Conservation (phyloP, 2,888 invertebrate species). For the Drosophila putrida region DNA sequence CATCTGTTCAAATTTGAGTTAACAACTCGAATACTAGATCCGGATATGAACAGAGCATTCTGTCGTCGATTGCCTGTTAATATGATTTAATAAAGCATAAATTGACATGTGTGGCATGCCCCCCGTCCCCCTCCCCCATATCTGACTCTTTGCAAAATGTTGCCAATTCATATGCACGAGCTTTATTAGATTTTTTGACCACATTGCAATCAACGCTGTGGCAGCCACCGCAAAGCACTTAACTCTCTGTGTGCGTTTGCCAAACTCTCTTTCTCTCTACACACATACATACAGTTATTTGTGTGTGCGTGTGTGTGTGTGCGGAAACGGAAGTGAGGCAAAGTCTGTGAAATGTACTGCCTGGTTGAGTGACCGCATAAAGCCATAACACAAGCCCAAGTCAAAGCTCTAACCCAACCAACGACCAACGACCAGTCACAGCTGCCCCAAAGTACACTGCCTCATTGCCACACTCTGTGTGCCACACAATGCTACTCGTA, state of each 20-base stretch:
- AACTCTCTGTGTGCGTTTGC: conserved; percentile 54
- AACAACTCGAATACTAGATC: conserved; percentile 20
- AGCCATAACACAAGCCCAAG: conserved; percentile 54
- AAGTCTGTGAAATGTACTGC: conserved; percentile 58
- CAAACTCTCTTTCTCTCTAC: conserved; percentile 4
- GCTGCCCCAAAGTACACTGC: conserved; percentile 50
- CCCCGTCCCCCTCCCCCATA: background rate
- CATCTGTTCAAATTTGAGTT: conserved; percentile 2
- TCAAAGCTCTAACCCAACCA: conserved; percentile 27
- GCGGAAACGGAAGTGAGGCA: conserved; percentile 50
- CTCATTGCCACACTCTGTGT: conserved; percentile 25
- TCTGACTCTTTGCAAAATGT: conserved; percentile 20
- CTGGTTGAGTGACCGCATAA: conserved; percentile 65
- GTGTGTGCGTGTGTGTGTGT: conserved; percentile 12
- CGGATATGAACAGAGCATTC: conserved; percentile 38
- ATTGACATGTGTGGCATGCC: conserved; percentile 24
- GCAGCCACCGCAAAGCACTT: conserved; percentile 74
- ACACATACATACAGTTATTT: conserved; percentile 2
- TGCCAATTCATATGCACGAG: conserved; percentile 38
- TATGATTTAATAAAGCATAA: conserved; percentile 53
- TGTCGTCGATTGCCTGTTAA: conserved; percentile 53
- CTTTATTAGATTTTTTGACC: conserved; percentile 73
- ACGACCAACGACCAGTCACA: conserved; percentile 38
- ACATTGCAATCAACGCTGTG: conserved; percentile 71
- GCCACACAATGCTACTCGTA: conserved; percentile 52